A percentile compares a stretch with the other conserved stretches of the same genome.
Conservation (phyloP, 1,140 invertebrate species). For the Parapsyche elsis region DNA sequence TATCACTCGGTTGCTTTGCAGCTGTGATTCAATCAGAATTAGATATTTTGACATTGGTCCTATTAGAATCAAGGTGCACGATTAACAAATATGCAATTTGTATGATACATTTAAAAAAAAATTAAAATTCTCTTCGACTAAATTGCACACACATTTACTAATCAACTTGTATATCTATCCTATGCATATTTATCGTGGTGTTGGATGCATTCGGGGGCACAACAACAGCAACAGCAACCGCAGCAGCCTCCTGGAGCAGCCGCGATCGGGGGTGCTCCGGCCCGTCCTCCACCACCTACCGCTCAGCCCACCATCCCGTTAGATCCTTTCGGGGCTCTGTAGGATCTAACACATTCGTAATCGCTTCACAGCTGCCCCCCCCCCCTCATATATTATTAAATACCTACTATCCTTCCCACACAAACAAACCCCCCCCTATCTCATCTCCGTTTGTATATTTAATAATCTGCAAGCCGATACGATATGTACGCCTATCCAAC, state of each 20-base stretch:
- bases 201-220: constrained; percentile 57
- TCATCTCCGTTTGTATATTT: constrained; percentile 17
- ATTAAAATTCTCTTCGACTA: not conserved
- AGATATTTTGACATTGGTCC: too few relatives aligned
- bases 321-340: constrained; percentile 68
- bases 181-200: constrained; percentile 43
- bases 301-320: constrained; percentile 64
- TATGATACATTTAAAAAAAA: not conserved
- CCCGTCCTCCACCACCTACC: constrained; percentile 58
- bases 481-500: constrained; percentile 30
- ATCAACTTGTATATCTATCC: constrained; percentile 40
- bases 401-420: not conserved
- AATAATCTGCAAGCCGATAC: constrained; percentile 23
- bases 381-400: not conserved
- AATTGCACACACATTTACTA: constrained; percentile 32
- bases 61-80: not conserved
- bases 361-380: constrained; percentile 30
- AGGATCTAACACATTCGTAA: constrained; percentile 56
- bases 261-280: constrained; percentile 39
- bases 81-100: not conserved
- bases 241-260: constrained; percentile 55
- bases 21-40: too few relatives aligned
- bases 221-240: constrained; percentile 59
- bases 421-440: not conserved
- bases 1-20: too few relatives aligned